Evolutionary conservation across 1,140 invertebrate species (phyloP), one percentile per base, ranked within the genome.

Genomic region (Tenebrio molitor): DNA sequence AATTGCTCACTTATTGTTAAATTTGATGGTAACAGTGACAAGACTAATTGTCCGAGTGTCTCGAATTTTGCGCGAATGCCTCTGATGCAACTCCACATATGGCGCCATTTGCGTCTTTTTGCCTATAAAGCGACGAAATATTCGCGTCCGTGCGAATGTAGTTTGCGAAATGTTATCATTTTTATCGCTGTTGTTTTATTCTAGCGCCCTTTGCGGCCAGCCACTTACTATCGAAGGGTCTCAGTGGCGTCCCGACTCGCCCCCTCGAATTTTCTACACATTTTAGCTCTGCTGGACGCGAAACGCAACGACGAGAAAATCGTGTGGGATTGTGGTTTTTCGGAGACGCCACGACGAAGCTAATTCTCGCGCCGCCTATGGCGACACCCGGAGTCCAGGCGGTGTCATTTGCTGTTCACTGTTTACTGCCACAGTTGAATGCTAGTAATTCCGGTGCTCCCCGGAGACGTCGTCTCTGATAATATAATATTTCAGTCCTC

Each of bases 401-500:
- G 46, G 46, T 23, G 66, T 69, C 66, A 21, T 69, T 73, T 69
- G 39, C 50, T 71, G 64, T 72, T 74, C 72, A 74, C 53, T 74
- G 69, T 75, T 75, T 75, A 75, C 70, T 75, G 69, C 73, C 64
- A 75, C 70, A 72, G 69, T 72, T 74, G 70, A 74, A 72, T 64
- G 73, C 50, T 62, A 46, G 66, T 74, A 75, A 75, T 75, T 75
- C 41, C 64, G 62, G 64, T 16, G 33, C 23, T 74, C 68, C 63
- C 68, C 25, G 12, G 58, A 29, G 71, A 73, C 64, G 62, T 62
- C 23, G 41, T 34, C 29, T 42, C 36, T 1, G 19, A n/a, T 53
- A 53, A 25, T 29, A 58, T 58, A 41, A 58, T 41, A 69, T 62
- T 58, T 50, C 36, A 33, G 44, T 25, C 46, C 29, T 58, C 33